Evolutionary conservation across 1,140 invertebrate genomes (phyloP), one percentile per base, ranked within the genome.

Genomic region (Temnothorax longispinosus): DNA sequence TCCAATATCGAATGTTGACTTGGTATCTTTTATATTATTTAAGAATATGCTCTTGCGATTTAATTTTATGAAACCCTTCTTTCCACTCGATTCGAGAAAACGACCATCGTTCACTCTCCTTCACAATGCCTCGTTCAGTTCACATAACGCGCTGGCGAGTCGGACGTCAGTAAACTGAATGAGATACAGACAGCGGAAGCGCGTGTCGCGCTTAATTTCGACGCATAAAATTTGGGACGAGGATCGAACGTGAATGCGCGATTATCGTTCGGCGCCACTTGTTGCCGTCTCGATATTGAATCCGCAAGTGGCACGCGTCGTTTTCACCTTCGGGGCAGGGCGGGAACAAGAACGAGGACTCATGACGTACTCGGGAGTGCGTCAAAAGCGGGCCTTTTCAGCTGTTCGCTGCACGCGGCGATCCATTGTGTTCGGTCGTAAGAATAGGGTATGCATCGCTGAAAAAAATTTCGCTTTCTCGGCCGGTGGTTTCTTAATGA

Each of bases 241-340:
- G 65, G 27, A 56, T 81, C 54, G 50, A 21, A 50, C 41, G 41
- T 38, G 69, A 74, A 85, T 52, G 50, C 35, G 47, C 11, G 7
- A 71, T 81, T 76, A 44, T 86, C 62, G 47, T 54, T 11, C 18
- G 58, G 32, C 62, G 50, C 71, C 87, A 89, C 82, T 89, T 89
- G 87, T 89, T 89, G 87, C 71, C 47, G 27, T 35, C 27, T 15
- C 47, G 56, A 41, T 86, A 58, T 76, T 62, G 77, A 52, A 44
- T 54, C 13, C 18, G 47, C 50, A 75, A 74, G 35, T 35, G 21
- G 21, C 56, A 44, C 15, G 72, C 50, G 50, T 65, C 41, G 50
- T 85, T 84, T 84, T 84, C 54, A 84, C 69, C 44, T 82, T 56
- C 21, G 64, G 15, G 58, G 15, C 18, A 38, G 47, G 58, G 8